Base-by-base conservation (phyloP, 2,797 vertebrate species). In the Centropyge bicolor region DNA sequence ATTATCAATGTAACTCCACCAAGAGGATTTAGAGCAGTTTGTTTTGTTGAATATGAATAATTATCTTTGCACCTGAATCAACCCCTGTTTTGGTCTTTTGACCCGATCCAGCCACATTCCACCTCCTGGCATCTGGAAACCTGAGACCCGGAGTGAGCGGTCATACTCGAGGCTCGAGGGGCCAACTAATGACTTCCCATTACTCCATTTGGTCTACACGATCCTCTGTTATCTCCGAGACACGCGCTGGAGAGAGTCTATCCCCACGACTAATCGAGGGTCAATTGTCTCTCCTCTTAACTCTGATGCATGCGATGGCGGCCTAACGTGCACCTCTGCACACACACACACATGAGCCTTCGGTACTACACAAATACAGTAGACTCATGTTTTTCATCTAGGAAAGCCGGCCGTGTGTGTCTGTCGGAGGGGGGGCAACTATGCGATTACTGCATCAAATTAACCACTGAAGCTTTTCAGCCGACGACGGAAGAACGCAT, bases 261-360 rank as follows among this genome's bases (percentile, higher is more conserved):
- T 92, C 92, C 80, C 86, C 69, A 55, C 52, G 55, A 88, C 86
- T 85, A 92, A 94, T 91, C 62, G 57, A 80, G 70, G 90, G 81
- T 91, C 86, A 88, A 43, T 70, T 56, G 80, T 56, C 61, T 71
- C 76, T 65, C 64, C 73, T 72, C 65, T 66, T 59, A 24, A 83
- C 74, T 76, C 48, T 43, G 64, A 86, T 74, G 60, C 59, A 43
- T 84, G 71, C 40, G 78, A 80, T 70, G 36, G 84, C 52, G 22
- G 73, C 38, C 73, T 35, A 55, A 66, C 48, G 62, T 43, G 48
- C 75, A 71, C 66, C 35, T 64, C 55, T 59, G 54, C 57, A 27
- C 63, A 5, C 19, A 10, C 72, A 64, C 55, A 40, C 31, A 5
- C 65, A 22, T 4, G 5, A 38, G 8, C 43, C 70, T 35, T 62